Evolutionary conservation across 2,888 invertebrate genomes (phyloP).

Genomic region (Oscheius myriophilus): DNA sequence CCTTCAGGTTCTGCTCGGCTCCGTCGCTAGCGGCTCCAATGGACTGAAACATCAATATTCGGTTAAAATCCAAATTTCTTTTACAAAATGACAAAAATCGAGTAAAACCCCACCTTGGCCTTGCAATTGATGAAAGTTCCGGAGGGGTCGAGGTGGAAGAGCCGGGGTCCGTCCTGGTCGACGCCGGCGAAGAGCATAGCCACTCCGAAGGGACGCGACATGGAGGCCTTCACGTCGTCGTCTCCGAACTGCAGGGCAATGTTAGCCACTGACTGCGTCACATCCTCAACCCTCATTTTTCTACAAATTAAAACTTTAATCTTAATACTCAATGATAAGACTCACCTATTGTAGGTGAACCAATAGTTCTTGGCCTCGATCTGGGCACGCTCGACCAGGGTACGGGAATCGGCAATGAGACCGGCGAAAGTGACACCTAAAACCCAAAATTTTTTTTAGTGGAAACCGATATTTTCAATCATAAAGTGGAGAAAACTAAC

Average conservation of each 20-base stretch:
- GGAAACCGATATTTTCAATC: background rate
- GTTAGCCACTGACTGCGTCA: conserved; percentile 97
- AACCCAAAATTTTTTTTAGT: background rate
- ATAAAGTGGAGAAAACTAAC: conserved; percentile 68
- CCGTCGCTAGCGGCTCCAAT: conserved; percentile 99
- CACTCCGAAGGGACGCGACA: conserved; percentile 96
- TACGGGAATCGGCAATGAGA: conserved; percentile 95
- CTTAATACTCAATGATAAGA: background rate
- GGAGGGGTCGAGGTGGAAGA: conserved; percentile 88
- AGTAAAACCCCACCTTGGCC: conserved; percentile 79
- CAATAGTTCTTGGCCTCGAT: conserved; percentile 81
- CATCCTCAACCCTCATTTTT: conserved; percentile 83
- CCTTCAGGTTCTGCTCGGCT: conserved; percentile 90
- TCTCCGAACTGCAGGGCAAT: conserved; percentile 99
- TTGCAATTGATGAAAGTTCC: conserved; percentile 93
- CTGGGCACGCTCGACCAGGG: conserved; percentile 90
- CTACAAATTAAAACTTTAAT: conserved; percentile 12
- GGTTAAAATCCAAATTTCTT: too few species aligned
- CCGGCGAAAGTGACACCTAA: conserved; percentile 75
- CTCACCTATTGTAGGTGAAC: conserved; percentile 67
- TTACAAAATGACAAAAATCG: too few species aligned
- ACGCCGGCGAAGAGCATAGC: conserved; percentile 93
- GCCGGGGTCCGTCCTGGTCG: conserved; percentile 84
- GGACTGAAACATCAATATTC: conserved; percentile 78
- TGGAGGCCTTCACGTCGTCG: conserved; percentile 85